A percentile compares a stretch with the other conserved stretches of the same genome.
These are phyloP conservation scores for Rhinophrynus dorsalis DNA, from an alignment of 2,797 vertebrate genomes.

Conservation along the genomic window DNA sequence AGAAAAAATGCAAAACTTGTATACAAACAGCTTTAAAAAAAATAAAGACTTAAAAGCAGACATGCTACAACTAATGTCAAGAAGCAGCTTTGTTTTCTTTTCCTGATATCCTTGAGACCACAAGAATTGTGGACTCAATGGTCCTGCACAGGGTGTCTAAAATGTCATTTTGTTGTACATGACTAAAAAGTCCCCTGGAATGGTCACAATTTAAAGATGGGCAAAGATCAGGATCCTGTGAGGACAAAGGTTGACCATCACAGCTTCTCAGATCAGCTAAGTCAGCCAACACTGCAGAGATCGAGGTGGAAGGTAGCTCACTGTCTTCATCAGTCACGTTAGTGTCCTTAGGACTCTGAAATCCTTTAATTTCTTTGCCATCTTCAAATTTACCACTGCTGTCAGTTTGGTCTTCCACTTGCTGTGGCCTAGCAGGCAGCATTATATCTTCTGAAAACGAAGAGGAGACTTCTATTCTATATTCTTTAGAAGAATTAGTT, in stretches of 20 bases:
- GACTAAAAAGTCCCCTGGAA: conserved; percentile 78
- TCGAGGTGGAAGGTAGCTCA: conserved; percentile 75
- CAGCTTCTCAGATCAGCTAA: conserved; percentile 78
- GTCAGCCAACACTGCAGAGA: conserved; percentile 75
- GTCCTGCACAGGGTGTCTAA: conserved; percentile 95
- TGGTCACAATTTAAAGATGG: conserved; percentile 73
- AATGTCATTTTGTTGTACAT: conserved; percentile 85
- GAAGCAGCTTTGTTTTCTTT: conserved; percentile 87
- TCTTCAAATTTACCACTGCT: conserved; percentile 59
- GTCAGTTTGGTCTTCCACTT: conserved; percentile 67
- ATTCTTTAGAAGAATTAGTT: conserved; percentile 78
- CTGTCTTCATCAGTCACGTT: conserved; percentile 67
- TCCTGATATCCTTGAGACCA: conserved; percentile 87
- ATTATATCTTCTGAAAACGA: conserved; percentile 69
- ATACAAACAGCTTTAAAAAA: conserved; percentile 66
- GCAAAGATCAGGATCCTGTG: conserved; percentile 76
- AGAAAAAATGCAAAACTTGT: conserved; percentile 73
- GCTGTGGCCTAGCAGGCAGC: conserved; percentile 57
- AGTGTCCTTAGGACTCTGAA: conserved; percentile 71
- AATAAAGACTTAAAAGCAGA: conserved; percentile 71
- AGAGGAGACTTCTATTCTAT: conserved; percentile 85
- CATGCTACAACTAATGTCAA: conserved; percentile 87
- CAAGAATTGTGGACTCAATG: conserved; percentile 91
- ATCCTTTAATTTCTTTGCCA: conserved; percentile 75
- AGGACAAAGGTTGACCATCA: conserved; percentile 74